Base-by-base conservation (phyloP, 2,113 vertebrate genomes). In the Silurus meridionalis region DNA sequence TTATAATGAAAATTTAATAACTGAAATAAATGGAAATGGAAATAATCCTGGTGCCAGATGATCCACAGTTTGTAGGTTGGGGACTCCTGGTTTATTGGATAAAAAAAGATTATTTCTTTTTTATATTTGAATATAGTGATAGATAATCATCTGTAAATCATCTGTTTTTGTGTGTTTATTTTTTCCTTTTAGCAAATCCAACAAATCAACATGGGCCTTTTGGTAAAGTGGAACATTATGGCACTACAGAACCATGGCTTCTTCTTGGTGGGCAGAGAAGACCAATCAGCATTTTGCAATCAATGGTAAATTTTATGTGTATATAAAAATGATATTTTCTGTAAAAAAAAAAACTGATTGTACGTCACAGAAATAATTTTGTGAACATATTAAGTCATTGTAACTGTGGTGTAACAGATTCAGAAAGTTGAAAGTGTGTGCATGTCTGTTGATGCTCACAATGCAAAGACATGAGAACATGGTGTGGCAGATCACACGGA, bases 241-340 rank as follows among this genome's bases (percentile, higher is more conserved):
- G 95, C 90, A 94, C 94, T 1, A 94, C 95, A 55, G 86, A 94
- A 71, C 96, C 96, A 57, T 94, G 94, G 63, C 92, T 97, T 89
- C 57, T 96, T 78, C 93, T 93, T 7, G 96, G 95, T 91, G 91
- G 94, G 21, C 87, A 92, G 83, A 96, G 95, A 96, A 95, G 90
- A 92, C 94, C 96, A 5, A 46, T 90, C 86, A 86, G 91, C 89
- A 90, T 61, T 83, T 83, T 91, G 81, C 83, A 86, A 86, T 86
- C 91, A 63, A 90, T 97, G 97, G 95, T 95, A 87, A 90, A 85
- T 69, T 19, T 60, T 28, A 80, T 61, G 5, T 60, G 25, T 80
- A 1, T 60, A 46, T 61, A 5, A 23, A 61, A 80, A 61, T 58
- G 21, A 13, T 6, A 61, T 60, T 60, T 9, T 46, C 8, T 5